Conservation (phyloP, 2,797 vertebrate genomes). For the Schizopygopsis pylzovi region DNA sequence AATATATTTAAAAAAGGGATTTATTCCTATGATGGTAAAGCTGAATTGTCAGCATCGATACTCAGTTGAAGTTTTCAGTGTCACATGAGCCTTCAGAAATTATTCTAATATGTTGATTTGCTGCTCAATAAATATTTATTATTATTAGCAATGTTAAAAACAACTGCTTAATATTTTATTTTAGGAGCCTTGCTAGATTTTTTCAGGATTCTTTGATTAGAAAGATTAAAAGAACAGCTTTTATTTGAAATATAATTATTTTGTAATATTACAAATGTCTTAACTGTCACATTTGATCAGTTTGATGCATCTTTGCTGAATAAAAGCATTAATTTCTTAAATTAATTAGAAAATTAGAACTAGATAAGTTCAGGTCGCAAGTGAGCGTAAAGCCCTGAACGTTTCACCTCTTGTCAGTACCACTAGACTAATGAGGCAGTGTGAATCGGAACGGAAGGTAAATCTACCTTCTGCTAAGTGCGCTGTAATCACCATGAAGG, state of each 20-base stretch:
- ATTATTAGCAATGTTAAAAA: neutral
- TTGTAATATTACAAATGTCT: neutral
- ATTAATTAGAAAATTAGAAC: too few species aligned
- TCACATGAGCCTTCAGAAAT: neutral
- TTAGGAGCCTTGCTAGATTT: too few species aligned
- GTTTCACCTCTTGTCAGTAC: constrained; percentile 6
- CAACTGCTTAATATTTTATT: neutral
- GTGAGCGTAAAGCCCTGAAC: neutral
- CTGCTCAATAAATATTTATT: neutral
- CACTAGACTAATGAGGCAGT: constrained; percentile 42
- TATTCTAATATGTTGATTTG: neutral
- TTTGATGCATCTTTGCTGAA: neutral
- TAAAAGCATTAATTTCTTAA: neutral
- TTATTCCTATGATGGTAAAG: neutral
- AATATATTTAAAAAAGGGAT: neutral
- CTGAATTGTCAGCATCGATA: neutral
- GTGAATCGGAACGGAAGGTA: neutral
- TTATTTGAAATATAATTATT: neutral
- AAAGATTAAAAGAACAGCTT: neutral
- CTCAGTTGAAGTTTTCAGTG: neutral
- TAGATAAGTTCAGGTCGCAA: neutral
- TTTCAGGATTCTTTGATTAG: neutral
- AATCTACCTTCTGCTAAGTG: constrained; percentile 37
- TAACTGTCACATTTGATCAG: neutral
- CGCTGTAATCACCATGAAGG: constrained; percentile 49